phyloP scores from a whole-genome alignment of 92 coral and sea anemone genomes.

The Ricordea florida region DNA sequence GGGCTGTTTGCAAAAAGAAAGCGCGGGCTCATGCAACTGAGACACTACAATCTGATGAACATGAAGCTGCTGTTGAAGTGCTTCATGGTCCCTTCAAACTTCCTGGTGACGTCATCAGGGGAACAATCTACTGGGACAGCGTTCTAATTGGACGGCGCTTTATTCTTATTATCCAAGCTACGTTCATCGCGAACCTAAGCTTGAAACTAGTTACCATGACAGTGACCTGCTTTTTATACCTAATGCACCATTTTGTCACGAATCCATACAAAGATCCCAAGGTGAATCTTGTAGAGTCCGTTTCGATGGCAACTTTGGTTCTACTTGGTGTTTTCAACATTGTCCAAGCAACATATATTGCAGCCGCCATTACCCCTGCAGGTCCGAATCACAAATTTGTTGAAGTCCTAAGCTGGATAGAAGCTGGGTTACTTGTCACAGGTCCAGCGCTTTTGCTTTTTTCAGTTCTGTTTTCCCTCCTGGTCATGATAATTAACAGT shows the following conservation, averaged over 20 bases:
- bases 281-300: conserved; percentile 32
- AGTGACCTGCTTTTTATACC: conserved; percentile 22
- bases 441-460: too few relatives aligned
- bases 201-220: conserved; percentile 5
- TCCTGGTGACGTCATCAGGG: not conserved
- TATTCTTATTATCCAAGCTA: conserved; percentile 7
- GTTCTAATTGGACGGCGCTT: conserved; percentile 47
- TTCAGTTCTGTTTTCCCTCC: too few relatives aligned
- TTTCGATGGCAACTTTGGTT: conserved; percentile 33
- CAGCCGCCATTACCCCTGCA: too few relatives aligned
- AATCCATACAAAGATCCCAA: conserved; percentile 15
- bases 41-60: not conserved
- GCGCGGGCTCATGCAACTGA: too few relatives aligned
- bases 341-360: not conserved
- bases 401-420: too few relatives aligned
- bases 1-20: not conserved
- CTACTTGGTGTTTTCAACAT: conserved; percentile 40
- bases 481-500: too few relatives aligned
- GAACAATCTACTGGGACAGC: conserved; percentile 53
- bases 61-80: conserved; percentile 7
- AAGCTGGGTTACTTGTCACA: too few relatives aligned
- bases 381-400: too few relatives aligned
- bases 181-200: conserved; percentile 29
- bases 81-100: conserved; percentile 41
- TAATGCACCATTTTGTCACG: conserved; percentile 17